Evolutionary conservation across 2,113 vertebrate species (phyloP), one percentile per base, ranked within the genome.

Genomic region (Platichthys flesus): DNA sequence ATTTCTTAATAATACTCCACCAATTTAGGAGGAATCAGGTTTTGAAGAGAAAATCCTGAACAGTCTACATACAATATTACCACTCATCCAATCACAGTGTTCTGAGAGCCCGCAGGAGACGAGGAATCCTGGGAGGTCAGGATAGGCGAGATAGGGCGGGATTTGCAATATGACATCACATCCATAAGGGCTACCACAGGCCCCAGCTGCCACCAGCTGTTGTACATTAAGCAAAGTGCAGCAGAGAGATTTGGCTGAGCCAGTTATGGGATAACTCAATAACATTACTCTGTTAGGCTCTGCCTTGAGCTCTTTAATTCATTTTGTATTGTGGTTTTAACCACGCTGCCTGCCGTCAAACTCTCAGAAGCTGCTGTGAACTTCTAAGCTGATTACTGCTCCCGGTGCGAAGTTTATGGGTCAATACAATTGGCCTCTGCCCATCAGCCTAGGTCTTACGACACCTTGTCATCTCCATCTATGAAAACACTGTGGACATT

Each of bases 161-260:
- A 86, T 49, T 24, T 72, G 70, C 5, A 15, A 66, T 35, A 51
- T 85, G 74, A 85, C 82, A 76, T 89, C 79, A 85, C 75, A 81
- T 78, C 78, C 78, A 85, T 88, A 85, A 91, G 88, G 91, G 89
- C 84, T 20, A 61, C 83, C 81, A 76, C 68, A 49, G 80, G 71
- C 47, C 74, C 63, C 84, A 89, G 89, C 88, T 85, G 83, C 86
- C 81, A 87, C 90, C 92, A 93, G 92, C 88, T 93, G 93, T 89
- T 92, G 84, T 76, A 83, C 88, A 93, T 93, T 93, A 92, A 91
- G 87, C 89, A 93, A 91, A 92, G 92, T 93, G 92, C 88, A 90
- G 88, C 80, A 74, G 90, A 80, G 68, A 62, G 92, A 91, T 93
- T 93, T 92, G 79, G 79, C 84, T 91, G 85, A 93, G 91, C 91